These are phyloP conservation scores for Cephus nigrinus DNA, from an alignment of 2,888 invertebrate genomes.

Conservation along the genomic window DNA sequence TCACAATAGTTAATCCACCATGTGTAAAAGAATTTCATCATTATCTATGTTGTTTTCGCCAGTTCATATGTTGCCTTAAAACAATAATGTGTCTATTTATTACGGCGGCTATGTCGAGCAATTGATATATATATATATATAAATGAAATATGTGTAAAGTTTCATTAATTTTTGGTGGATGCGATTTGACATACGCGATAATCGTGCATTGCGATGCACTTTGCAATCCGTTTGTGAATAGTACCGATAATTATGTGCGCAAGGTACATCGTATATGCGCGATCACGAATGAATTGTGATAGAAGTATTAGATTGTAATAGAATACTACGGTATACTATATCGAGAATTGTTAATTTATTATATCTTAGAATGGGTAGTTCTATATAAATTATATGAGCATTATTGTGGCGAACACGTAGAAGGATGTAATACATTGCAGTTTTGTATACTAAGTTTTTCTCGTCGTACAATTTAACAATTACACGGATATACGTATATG, in stretches of 20 bases:
- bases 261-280: slow-evolving; percentile 26
- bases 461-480: not conserved
- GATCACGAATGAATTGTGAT: slow-evolving; percentile 34
- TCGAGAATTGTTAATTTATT: slow-evolving; percentile 31
- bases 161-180: slow-evolving; percentile 3
- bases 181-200: not conserved
- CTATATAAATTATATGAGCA: slow-evolving; percentile 31
- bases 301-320: slow-evolving; percentile 29
- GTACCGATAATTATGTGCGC: slow-evolving; percentile 23
- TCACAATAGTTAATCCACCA: not conserved
- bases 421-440: slow-evolving; percentile 2
- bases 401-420: slow-evolving; percentile 22
- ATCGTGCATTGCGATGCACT: slow-evolving; percentile 22
- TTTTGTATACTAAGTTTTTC: slow-evolving; percentile 9
- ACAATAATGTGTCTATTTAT: not conserved
- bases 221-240: slow-evolving; percentile 30
- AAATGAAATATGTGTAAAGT: not conserved
- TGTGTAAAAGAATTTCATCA: not conserved
- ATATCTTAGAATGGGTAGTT: slow-evolving; percentile 28
- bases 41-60: not conserved
- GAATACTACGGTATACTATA: slow-evolving; percentile 14
- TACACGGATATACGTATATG: slow-evolving; percentile 18
- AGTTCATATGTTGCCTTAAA: not conserved
- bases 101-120: not conserved
- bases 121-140: not conserved